These are phyloP conservation scores for Polypedilum vanderplanki DNA, from an alignment of 1,140 invertebrate genomes.

Conservation along the genomic window DNA sequence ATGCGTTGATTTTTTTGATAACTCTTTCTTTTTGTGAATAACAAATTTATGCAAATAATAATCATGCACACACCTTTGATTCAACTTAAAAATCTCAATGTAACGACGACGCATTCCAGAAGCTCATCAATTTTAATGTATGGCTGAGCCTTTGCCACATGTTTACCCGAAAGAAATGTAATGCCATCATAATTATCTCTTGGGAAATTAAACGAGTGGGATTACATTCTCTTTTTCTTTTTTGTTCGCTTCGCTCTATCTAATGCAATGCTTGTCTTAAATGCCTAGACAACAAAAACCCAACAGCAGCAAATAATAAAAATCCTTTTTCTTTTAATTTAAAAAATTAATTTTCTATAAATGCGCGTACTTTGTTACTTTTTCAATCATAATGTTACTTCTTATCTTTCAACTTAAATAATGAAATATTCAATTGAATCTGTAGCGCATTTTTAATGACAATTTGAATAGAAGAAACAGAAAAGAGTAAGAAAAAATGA, in stretches of 20 bases:
- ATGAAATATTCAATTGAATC: background rate
- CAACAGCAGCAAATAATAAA: background rate
- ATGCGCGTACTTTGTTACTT: too few relatives aligned
- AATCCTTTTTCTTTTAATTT: background rate
- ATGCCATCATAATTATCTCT: constrained; percentile 21
- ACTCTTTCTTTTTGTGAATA: background rate
- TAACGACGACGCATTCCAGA: background rate
- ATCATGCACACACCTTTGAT: background rate
- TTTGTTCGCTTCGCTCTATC: too few relatives aligned
- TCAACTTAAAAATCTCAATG: background rate
- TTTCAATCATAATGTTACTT: too few relatives aligned
- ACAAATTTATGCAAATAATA: constrained; percentile 25
- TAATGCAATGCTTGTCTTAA: background rate
- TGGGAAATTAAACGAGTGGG: background rate
- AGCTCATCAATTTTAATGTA: background rate
- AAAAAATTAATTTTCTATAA: background rate
- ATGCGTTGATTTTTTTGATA: constrained; percentile 21
- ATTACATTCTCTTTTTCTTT: background rate
- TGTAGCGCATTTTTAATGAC: background rate
- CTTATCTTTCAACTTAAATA: background rate
- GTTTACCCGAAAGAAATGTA: background rate
- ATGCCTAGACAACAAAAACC: background rate
- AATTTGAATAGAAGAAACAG: background rate
- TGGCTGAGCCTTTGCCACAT: background rate
- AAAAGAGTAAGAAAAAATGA: background rate